Evolutionary conservation across 2,113 vertebrate genomes (phyloP), one percentile per base, ranked within the genome.

Genomic region (Zeus faber): DNA sequence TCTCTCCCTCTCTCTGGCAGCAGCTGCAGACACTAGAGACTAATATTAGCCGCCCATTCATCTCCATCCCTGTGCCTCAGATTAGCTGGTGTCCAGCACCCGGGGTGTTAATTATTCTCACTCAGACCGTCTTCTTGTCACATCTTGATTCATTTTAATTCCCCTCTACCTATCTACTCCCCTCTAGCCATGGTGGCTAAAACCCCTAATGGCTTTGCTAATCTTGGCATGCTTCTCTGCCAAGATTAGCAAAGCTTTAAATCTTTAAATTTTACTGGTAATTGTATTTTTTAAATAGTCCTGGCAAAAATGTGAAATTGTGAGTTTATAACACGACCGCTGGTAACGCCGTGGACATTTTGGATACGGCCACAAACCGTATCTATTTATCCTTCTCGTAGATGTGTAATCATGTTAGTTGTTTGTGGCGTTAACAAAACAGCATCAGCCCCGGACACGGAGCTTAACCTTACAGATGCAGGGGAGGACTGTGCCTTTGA

Each of bases 1-100:
- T 72, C 20, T 47, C 26, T 7, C 48, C 53, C 25, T 72, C 20
- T 46, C 20, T 48, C 22, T 6, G 23, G 40, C 29, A 13, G 65
- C 70, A 68, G 73, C 66, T 71, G 69, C 53, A 55, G 58, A 63
- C 13, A 62, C 49, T 11, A 39, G 41, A 45, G 64, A 62, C 59
- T 75, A 73, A 79, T 75, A 70, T 81, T 71, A 70, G 73, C 60
- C 16, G 37, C 25, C 33, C 44, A 60, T 64, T 77, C 58, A 65
- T 75, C 62, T 37, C 16, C 21, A 40, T 70, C 26, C 24, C 52
- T 16, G 9, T 57, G 41, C 35, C 44, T 60, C 45, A 56, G 22
- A 56, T 57, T 21, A 66, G 49, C 49, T 26, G 5, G 5, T 9
- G 23, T 48, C 24, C 67, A 31, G 29, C 21, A 27, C 26, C 26